phyloP scores from a whole-genome alignment of 2,888 invertebrate genomes.

The Sycophila texana region DNA sequence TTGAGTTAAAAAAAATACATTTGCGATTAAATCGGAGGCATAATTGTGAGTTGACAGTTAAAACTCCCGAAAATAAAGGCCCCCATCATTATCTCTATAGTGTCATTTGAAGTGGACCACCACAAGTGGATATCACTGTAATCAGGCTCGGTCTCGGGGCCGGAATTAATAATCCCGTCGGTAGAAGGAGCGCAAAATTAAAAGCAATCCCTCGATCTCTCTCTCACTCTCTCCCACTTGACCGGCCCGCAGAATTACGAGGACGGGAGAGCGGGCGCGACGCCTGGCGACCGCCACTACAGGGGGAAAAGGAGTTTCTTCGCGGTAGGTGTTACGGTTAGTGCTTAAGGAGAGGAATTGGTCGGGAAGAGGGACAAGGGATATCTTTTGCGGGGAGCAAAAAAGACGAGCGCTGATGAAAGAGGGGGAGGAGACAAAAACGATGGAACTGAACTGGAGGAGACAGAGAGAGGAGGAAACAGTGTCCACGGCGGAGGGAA shows the following conservation, averaged over 20 bases:
- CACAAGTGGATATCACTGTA: conserved; percentile 50
- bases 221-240: background rate
- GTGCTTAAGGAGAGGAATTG: conserved; percentile 55
- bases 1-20: conserved; percentile 21
- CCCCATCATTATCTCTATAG: conserved; percentile 42
- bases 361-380: background rate
- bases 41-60: conserved; percentile 52
- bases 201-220: conserved; percentile 43
- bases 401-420: conserved; percentile 31
- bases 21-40: conserved; percentile 19
- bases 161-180: conserved; percentile 47
- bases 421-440: conserved; percentile 53
- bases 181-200: conserved; percentile 48
- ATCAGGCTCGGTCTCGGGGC: conserved; percentile 37
- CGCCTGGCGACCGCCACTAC: conserved; percentile 50
- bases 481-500: conserved; percentile 36
- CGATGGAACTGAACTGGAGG: conserved; percentile 27
- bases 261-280: background rate
- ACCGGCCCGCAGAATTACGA: conserved; percentile 31
- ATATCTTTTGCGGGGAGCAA: conserved; percentile 21
- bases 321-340: conserved; percentile 65
- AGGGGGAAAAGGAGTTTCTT: conserved; percentile 60
- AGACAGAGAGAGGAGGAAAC: conserved; percentile 46
- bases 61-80: conserved; percentile 37
- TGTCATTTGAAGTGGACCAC: conserved; percentile 48